A percentile compares a stretch with the other conserved stretches of the same genome.
Evolutionary conservation across 2,113 vertebrate genomes (phyloP).

Genomic region (Trichechus manatus): DNA sequence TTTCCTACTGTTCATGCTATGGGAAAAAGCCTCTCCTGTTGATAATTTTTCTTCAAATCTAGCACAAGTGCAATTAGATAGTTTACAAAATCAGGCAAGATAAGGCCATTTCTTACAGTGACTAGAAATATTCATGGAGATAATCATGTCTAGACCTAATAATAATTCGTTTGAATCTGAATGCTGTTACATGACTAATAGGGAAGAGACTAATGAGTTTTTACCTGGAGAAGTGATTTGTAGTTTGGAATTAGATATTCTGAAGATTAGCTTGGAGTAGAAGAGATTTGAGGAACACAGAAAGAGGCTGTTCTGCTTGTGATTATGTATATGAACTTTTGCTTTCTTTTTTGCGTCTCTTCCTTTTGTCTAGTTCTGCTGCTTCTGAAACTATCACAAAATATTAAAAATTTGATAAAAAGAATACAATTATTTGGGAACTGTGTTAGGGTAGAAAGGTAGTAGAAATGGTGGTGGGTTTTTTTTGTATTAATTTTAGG

Average conservation of each 20-base stretch:
- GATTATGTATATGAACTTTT: not conserved
- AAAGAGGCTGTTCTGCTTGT: not conserved
- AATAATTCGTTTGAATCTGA: constrained; percentile 1
- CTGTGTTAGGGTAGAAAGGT: not conserved
- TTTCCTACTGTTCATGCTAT: not conserved
- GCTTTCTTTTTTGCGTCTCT: not conserved
- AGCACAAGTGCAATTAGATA: not conserved
- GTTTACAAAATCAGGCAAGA: not conserved
- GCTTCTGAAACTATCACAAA: not conserved
- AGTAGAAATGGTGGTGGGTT: not conserved
- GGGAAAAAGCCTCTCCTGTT: not conserved
- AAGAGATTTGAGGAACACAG: not conserved
- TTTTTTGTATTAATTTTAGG: not conserved
- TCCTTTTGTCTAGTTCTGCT: not conserved
- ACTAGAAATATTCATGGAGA: not conserved
- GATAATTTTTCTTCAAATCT: not conserved
- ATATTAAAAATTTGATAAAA: not conserved
- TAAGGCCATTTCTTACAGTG: not conserved
- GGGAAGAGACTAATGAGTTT: not conserved
- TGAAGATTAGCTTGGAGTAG: not conserved
- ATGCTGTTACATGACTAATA: not conserved
- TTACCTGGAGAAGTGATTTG: not conserved
- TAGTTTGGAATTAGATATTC: not conserved
- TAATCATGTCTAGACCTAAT: not conserved
- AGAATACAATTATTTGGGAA: not conserved